Evolutionary conservation across 2,113 vertebrate species (phyloP).

Genomic region (Lepus timidus): DNA sequence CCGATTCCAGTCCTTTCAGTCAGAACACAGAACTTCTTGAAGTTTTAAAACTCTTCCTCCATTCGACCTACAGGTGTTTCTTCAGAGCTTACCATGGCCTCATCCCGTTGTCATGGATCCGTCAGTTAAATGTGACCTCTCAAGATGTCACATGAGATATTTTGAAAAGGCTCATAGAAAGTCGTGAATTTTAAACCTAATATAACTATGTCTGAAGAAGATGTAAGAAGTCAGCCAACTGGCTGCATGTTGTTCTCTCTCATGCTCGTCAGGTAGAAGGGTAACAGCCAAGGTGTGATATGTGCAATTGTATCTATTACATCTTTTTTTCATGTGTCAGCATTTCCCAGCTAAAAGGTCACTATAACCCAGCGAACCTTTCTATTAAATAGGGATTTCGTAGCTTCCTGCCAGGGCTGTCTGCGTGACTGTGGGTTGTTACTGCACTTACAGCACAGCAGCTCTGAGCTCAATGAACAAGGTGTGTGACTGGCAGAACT

Average conservation of each 20-base stretch:
- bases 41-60: background rate
- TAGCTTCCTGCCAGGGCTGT: slow-evolving; percentile 73
- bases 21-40: background rate
- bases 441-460: background rate
- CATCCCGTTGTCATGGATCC: background rate
- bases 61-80: background rate
- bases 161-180: slow-evolving; percentile 54
- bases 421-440: slow-evolving; percentile 57
- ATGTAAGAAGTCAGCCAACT: slow-evolving; percentile 47
- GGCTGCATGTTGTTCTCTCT: background rate
- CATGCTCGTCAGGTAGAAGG: slow-evolving; percentile 54
- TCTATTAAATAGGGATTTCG: slow-evolving; percentile 73
- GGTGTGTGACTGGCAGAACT: background rate
- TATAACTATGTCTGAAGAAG: background rate
- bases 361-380: slow-evolving; percentile 66
- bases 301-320: slow-evolving; percentile 13
- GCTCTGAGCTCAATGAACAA: slow-evolving; percentile 59
- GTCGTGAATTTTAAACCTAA: slow-evolving; percentile 16
- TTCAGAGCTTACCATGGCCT: background rate
- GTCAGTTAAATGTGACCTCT: background rate
- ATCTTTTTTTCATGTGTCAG: slow-evolving; percentile 67
- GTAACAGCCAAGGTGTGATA: slow-evolving; percentile 9
- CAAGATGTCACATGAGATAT: background rate
- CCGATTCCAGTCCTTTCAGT: background rate
- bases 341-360: slow-evolving; percentile 75